Base-by-base conservation (phyloP, 2,888 invertebrate species). In the Drosophila lacicola region DNA sequence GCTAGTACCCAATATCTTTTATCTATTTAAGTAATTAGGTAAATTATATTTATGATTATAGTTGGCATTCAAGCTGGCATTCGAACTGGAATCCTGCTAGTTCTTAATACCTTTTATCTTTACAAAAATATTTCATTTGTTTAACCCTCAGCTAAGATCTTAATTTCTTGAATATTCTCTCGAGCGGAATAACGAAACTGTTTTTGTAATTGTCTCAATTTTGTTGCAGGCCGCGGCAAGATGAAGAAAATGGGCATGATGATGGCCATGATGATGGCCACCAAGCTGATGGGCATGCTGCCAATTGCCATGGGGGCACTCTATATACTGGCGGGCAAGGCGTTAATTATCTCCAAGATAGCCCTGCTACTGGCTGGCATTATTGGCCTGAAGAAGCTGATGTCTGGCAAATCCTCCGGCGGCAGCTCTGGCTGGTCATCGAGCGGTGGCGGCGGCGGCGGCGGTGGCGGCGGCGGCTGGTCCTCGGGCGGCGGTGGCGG, bases 181-280 rank as follows among this genome's bases (percentile, higher is more conserved):
- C 34, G 39, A 13, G 41, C 21, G 6, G 21, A 21, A 34, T 42
- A 58, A 47, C 3, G n/a, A 64, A 64, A 37, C 33, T 4, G 3
- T 11, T 42, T 55, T 29, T 21, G 45, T 67, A 36, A 42, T 54
- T 54, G 33, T 49, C 36, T 46, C 11, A 19, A 37, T 47, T 66
- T 61, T 33, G 37, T 85, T 94, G 56, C 94, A 96, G 96, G 96
- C 82, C 95, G 96, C 74, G 96, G 96, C 3, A 96, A 96, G 92
- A 96, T 96, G 96, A 97, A 97, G 94, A 96, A 96, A 88, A 97
- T 97, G 96, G 95, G 96, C 37, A 96, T 96, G 95, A 96, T 97
- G 96, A 96, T 96, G 95, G 75, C 77, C 29, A 96, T 96, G 96
- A 96, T 96, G 6, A 94, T 95, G 76, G 95, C 95, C 4, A 96